Evolutionary conservation across 2,888 invertebrate genomes (phyloP).

Genomic region (Troides aeacus): DNA sequence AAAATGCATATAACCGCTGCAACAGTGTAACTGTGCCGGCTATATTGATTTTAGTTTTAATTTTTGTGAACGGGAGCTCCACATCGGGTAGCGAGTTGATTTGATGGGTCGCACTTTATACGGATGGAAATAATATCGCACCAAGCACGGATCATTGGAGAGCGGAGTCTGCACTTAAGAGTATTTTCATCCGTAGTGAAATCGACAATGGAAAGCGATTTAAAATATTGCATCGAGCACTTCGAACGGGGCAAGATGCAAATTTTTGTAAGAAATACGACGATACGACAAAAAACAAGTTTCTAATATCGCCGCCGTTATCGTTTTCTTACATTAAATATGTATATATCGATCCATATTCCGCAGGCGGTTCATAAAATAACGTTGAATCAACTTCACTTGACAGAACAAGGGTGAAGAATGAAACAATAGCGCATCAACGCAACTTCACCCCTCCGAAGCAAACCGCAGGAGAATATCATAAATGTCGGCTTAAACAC

Average conservation of each 20-base stretch:
- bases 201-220: constrained; percentile 59
- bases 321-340: constrained; percentile 1
- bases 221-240: constrained; percentile 53
- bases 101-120: constrained; percentile 64
- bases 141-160: constrained; percentile 59
- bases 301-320: constrained; percentile 14
- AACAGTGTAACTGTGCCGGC: constrained; percentile 28
- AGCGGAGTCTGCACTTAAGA: constrained; percentile 56
- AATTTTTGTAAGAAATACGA: constrained; percentile 17
- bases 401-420: constrained; percentile 67
- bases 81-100: constrained; percentile 48
- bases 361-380: constrained; percentile 22
- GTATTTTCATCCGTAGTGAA: constrained; percentile 57
- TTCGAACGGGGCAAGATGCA: constrained; percentile 25
- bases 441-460: constrained; percentile 57
- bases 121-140: constrained; percentile 57
- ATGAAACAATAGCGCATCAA: constrained; percentile 72
- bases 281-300: constrained; percentile 5
- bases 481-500: constrained; percentile 80
- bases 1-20: constrained; percentile 17
- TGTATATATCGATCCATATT: constrained; percentile 6
- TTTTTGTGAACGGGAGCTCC: constrained; percentile 50
- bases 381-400: constrained; percentile 61
- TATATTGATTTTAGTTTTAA: constrained; percentile 48
- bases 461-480: constrained; percentile 76